These are phyloP conservation scores for Porites lobata DNA, from an alignment of 92 coral and sea anemone species.

Conservation along the genomic window DNA sequence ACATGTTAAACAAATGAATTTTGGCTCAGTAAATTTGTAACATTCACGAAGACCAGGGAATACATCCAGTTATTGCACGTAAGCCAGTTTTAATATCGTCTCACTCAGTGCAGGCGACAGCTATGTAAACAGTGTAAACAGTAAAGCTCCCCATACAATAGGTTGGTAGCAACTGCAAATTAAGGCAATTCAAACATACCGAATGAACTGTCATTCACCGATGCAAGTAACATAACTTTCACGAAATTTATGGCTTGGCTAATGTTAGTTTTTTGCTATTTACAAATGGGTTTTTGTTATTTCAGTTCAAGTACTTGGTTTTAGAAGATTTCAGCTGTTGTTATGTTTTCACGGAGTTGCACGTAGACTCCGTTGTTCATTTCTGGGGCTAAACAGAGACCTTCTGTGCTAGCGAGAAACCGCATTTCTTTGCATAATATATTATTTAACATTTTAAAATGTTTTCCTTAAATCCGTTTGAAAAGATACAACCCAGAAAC, in stretches of 20 bases:
- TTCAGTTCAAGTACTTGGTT: background rate
- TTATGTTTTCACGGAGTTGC: background rate
- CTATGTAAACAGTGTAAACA: constrained; percentile 5
- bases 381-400: background rate
- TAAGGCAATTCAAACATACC: background rate
- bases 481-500: too few species aligned
- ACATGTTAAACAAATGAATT: background rate
- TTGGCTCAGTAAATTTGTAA: too few species aligned
- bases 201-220: background rate
- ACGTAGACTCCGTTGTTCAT: too few species aligned
- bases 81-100: background rate
- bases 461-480: too few species aligned
- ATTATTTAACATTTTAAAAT: too few species aligned
- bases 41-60: background rate
- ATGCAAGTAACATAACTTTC: background rate
- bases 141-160: background rate
- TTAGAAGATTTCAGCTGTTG: background rate
- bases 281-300: background rate
- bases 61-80: background rate
- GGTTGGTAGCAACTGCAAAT: background rate
- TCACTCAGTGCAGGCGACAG: background rate
- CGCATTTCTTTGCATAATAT: background rate
- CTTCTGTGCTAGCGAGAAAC: background rate
- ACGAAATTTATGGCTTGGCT: background rate
- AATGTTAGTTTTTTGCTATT: background rate